Percentiles rank a stretch among this genome's conserved stretches.
Evolutionary conservation across 2,888 invertebrate genomes (phyloP).

Genomic region (Acanthococcus lagerstroemiae): DNA sequence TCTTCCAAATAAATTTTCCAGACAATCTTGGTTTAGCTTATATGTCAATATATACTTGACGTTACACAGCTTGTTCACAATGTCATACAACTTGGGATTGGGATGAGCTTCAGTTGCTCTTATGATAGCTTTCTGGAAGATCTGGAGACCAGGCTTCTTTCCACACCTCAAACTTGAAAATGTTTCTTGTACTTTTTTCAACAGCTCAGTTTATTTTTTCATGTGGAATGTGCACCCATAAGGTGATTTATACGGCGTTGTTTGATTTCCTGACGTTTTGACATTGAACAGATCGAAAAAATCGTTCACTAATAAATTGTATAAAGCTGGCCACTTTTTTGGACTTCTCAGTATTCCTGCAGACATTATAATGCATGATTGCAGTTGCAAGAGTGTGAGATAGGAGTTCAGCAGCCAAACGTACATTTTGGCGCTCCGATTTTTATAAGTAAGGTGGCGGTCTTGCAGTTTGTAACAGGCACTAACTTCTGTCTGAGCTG

Average conservation of each 20-base stretch:
- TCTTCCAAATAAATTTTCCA: neutral
- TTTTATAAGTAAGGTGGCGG: neutral
- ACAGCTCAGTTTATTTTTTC: neutral
- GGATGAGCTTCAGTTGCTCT: neutral
- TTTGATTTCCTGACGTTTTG: neutral
- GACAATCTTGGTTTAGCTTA: neutral
- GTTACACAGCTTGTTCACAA: neutral
- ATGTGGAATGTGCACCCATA: neutral
- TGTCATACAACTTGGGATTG: neutral
- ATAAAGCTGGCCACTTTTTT: neutral
- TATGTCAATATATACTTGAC: neutral
- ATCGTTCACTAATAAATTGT: neutral
- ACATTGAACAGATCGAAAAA: neutral
- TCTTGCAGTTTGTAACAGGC: neutral
- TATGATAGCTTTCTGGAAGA: neutral
- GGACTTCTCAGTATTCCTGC: neutral
- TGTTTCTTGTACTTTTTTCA: neutral
- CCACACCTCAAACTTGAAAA: neutral
- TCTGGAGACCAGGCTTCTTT: neutral
- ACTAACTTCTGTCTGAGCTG: neutral
- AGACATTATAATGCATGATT: neutral
- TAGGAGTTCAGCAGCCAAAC: neutral
- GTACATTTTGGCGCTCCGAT: neutral
- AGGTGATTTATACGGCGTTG: neutral
- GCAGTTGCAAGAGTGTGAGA: neutral